These are phyloP conservation scores for Petrosia ficiformis DNA, from an alignment of 37 sponge, comb jelly and placozoan species.

Conservation along the genomic window DNA sequence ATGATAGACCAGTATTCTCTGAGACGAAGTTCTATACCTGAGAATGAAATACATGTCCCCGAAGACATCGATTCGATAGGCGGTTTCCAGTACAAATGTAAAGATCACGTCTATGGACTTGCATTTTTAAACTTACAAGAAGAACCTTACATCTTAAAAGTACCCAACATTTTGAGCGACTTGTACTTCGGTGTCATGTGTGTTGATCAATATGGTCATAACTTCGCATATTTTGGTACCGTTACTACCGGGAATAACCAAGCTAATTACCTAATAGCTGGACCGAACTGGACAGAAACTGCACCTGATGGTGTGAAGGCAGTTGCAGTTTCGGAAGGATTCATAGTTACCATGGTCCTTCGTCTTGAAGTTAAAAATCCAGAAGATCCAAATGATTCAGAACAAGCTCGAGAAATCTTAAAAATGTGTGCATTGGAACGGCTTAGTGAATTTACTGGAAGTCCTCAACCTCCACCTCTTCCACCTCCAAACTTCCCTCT, in stretches of 20 bases:
- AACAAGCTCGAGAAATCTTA: not conserved
- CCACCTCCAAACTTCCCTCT: not conserved
- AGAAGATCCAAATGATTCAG: not conserved
- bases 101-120: conserved; percentile 19
- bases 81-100: not conserved
- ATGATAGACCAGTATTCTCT: conserved; percentile 12
- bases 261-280: not conserved
- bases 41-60: no score
- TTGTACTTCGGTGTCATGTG: conserved; percentile 23
- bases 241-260: conserved; percentile 2
- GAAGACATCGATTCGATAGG: not conserved
- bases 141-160: conserved; percentile 12
- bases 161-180: not conserved
- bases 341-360: not conserved
- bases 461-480: not conserved
- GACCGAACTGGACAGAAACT: conserved; percentile 13
- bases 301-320: not conserved
- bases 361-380: conserved; percentile 10
- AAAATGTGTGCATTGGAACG: not conserved
- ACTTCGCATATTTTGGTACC: conserved; percentile 13
- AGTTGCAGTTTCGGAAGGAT: no score
- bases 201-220: conserved; percentile 17
- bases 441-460: not conserved
- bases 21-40: not conserved
- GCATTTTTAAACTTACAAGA: conserved; percentile 18